Base-by-base conservation (phyloP, 1,140 invertebrate genomes). In the Leptinotarsa lineolata region DNA sequence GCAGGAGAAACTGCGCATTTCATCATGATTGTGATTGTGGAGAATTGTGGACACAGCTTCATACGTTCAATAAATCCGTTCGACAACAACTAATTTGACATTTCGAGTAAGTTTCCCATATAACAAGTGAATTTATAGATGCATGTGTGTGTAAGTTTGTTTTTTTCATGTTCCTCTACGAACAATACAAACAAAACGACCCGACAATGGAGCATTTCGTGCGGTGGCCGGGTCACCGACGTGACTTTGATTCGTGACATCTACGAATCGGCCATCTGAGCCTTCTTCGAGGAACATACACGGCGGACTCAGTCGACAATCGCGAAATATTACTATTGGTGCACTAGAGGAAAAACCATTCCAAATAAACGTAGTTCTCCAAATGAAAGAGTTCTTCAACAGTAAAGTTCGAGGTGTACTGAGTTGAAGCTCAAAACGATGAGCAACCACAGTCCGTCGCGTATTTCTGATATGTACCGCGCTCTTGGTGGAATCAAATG, bases 221-320 rank as follows among this genome's bases (percentile, higher is more conserved):
- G 76, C 74, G 15, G 67, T 73, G 74, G 74, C 59, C 70, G 74
- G 76, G 76, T 77, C 76, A 74, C 46, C 68, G 46, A 68, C 76
- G 76, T 77, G 76, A 77, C 76, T 70, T 60, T 69, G 54, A 74
- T 60, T 77, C 76, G 76, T 77, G 76, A 77, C 71, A 77, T 77
- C 72, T 72, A 70, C 64, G 70, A 74, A 73, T 77, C 71, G 63
- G 54, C 76, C 74, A 77, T 77, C 74, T 69, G 61, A 68, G 20
- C 16, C 61, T 21, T 63, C 21, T n/a, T 63, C 61, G 61, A 24
- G 48, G 48, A 15, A 13, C 15, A 54, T 54, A 54, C 48, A 39
- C 8, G 30, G 30, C 30, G 30, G 30, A 39, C 30, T 30, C 2
- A 11, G 8, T 39, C 30, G 3, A 39, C 30, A 39, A 39, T 39